Evolutionary conservation across 2,888 invertebrate genomes (phyloP), one percentile per base, ranked within the genome.

Genomic region (Loripinus fragilis): DNA sequence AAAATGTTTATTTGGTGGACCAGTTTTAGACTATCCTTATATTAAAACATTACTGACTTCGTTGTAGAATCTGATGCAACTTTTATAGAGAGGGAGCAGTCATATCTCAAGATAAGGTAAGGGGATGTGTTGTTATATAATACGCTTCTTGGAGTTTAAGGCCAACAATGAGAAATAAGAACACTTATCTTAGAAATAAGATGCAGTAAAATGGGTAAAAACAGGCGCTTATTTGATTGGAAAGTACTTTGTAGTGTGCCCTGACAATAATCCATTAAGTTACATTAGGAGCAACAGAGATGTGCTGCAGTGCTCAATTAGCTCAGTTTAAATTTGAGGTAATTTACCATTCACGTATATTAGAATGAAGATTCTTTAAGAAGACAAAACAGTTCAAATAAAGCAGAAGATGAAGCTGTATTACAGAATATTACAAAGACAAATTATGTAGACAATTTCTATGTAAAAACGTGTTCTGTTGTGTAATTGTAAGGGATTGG

Each of bases 21-120:
- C 79, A n/a, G 71, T 86, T 50, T 50, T 83, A 55, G 81, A 80
- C 23, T 85, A 78, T 65, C 74, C 85, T 38, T 83, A 86, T 71
- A 83, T 74, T 55, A 74, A 64, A 25, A 20, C 50, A 35, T n/a
- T n/a, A n/a, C 38, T 38, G 73, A 77, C 23, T 87, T 83, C 64
- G 73, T 80, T 15, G 41, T 83, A 17, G 85, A 83, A 73, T 76
- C 76, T 25, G 84, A 86, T 78, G 85, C 85, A 15, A 81, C 84
- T 68, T 38, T 76, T 35, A 60, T 20, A 81, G 83, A 48, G 33
- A 55, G 7, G 83, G 83, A 15, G 83, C 77, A 7, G 80, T 85
- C 12, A 42, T 86, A 15, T 85, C 82, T 10, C 86, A 85, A 67
- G 66, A 83, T n/a, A 71, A 85, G 72, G 55, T 60, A 42, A 28